A percentile compares a stretch with the other conserved stretches of the same genome.
These are phyloP conservation scores for Drosophila prostipennis DNA, from an alignment of 2,888 invertebrate genomes.

Conservation along the genomic window DNA sequence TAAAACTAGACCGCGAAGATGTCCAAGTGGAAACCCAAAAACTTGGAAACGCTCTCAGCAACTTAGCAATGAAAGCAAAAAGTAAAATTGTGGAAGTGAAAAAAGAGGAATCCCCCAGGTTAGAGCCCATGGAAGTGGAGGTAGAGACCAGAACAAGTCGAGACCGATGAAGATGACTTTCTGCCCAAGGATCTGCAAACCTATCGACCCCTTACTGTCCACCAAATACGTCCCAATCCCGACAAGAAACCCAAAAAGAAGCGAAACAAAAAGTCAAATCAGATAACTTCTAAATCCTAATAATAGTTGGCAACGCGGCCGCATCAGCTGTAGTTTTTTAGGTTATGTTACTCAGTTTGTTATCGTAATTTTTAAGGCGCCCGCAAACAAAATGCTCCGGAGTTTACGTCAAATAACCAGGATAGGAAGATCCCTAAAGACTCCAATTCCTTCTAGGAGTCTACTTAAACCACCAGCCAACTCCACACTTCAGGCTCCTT, in stretches of 20 bases:
- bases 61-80: slow-evolving; percentile 49
- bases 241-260: slow-evolving; percentile 71
- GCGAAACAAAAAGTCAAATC: slow-evolving; percentile 58
- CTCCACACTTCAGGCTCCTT: neutral
- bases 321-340: slow-evolving; percentile 62
- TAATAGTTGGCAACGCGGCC: slow-evolving; percentile 53
- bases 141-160: neutral
- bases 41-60: slow-evolving; percentile 54
- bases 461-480: slow-evolving; percentile 9
- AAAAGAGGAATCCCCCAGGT: neutral
- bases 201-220: slow-evolving; percentile 68
- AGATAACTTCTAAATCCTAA: slow-evolving; percentile 8
- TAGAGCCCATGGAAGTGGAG: slow-evolving; percentile 38
- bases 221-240: slow-evolving; percentile 73
- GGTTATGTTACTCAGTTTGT: slow-evolving; percentile 56
- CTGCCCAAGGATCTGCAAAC: slow-evolving; percentile 38
- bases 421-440: slow-evolving; percentile 22
- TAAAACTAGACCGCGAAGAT: slow-evolving; percentile 37
- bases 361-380: slow-evolving; percentile 54
- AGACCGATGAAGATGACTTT: slow-evolving; percentile 68
- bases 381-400: slow-evolving; percentile 53
- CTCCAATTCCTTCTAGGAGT: slow-evolving; percentile 4
- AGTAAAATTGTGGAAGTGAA: neutral
- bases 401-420: slow-evolving; percentile 44
- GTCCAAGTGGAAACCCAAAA: slow-evolving; percentile 33